A percentile compares a stretch with the other conserved stretches of the same genome.
phyloP scores from a whole-genome alignment of 2,888 invertebrate species.

The Ectobius pallidus region DNA sequence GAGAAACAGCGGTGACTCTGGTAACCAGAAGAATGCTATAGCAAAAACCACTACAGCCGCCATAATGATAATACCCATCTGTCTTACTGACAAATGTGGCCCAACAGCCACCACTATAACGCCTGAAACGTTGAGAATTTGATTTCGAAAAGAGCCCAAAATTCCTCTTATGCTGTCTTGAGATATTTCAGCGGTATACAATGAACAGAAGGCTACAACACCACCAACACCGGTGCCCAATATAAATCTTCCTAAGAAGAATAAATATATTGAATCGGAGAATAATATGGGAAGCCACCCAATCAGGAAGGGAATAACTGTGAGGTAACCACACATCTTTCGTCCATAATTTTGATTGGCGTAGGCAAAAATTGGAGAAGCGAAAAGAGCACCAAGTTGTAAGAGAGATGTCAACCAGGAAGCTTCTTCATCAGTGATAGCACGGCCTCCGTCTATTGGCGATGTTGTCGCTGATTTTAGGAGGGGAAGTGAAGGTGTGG shows the following conservation, averaged over 20 bases:
- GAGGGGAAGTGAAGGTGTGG: not conserved
- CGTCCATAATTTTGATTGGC: not conserved
- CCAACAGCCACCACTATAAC: slow-evolving; percentile 48
- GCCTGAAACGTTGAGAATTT: not conserved
- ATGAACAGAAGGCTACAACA: not conserved
- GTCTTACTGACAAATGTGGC: slow-evolving; percentile 53
- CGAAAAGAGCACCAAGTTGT: not conserved
- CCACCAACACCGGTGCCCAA: not conserved
- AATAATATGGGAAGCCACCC: not conserved
- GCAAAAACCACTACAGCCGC: slow-evolving; percentile 58
- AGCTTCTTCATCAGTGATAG: not conserved
- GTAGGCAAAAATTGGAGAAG: not conserved
- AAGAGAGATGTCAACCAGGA: not conserved
- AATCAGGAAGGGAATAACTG: not conserved
- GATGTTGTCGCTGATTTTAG: not conserved
- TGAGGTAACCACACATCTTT: not conserved
- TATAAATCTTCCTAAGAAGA: not conserved
- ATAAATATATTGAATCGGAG: not conserved
- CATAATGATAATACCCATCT: slow-evolving; percentile 60
- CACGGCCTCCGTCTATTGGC: too few species aligned
- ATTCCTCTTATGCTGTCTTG: not conserved
- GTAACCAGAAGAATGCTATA: slow-evolving; percentile 58
- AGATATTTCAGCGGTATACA: not conserved
- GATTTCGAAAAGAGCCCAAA: not conserved
- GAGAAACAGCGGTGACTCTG: slow-evolving; percentile 65